phyloP scores from a whole-genome alignment of 2,797 vertebrate genomes.

The Characodon lateralis region DNA sequence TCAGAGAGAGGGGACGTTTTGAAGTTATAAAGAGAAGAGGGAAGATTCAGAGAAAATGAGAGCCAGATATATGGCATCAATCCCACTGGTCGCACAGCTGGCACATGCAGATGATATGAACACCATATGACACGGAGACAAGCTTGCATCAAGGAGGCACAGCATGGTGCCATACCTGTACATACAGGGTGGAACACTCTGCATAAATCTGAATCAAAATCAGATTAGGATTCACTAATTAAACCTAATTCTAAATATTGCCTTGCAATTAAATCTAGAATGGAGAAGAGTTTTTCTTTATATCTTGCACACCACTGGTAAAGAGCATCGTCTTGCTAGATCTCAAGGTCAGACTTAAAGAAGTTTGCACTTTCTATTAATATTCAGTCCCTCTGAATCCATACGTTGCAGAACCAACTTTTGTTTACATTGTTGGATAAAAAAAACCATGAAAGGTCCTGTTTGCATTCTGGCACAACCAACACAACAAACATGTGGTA shows the following conservation, averaged over 20 bases:
- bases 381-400: neutral
- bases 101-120: constrained; percentile 68
- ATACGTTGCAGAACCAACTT: neutral
- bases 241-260: constrained; percentile 47
- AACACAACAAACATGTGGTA: neutral
- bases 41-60: constrained; percentile 44
- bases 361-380: neutral
- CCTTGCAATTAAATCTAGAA: constrained; percentile 18
- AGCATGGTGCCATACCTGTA: constrained; percentile 68
- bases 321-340: neutral
- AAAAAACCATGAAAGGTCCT: neutral
- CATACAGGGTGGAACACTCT: constrained; percentile 58
- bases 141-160: constrained; percentile 52
- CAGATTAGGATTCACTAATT: constrained; percentile 65
- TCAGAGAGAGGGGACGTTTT: constrained; percentile 15
- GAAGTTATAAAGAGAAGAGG: constrained; percentile 7
- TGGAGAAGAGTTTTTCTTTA: constrained; percentile 15
- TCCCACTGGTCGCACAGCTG: constrained; percentile 79
- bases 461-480: neutral
- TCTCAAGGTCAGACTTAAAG: neutral
- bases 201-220: constrained; percentile 67
- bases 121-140: constrained; percentile 67
- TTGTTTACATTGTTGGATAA: neutral
- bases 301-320: neutral
- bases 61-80: constrained; percentile 64